These are phyloP conservation scores for Hiodon alosoides DNA, from an alignment of 2,113 vertebrate genomes.

Conservation along the genomic window DNA sequence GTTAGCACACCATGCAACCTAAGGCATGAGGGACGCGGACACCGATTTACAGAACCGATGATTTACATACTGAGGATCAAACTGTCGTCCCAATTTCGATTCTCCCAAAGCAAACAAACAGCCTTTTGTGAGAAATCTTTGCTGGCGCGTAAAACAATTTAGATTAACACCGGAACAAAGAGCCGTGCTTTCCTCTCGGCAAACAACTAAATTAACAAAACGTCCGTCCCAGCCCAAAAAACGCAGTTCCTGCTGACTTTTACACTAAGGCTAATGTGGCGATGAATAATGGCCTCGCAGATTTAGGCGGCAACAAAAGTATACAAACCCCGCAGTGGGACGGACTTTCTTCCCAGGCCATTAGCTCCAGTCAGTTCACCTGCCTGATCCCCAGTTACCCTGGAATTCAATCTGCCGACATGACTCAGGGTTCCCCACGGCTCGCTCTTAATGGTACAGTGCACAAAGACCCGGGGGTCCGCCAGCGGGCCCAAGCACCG, in stretches of 20 bases:
- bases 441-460: constrained; percentile 40
- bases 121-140: not conserved
- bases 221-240: constrained; percentile 57
- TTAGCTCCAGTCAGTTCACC: constrained; percentile 48
- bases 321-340: constrained; percentile 47
- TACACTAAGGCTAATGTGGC: constrained; percentile 58
- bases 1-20: not conserved
- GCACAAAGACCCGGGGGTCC: constrained; percentile 39
- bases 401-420: constrained; percentile 38
- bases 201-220: constrained; percentile 60
- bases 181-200: constrained; percentile 52
- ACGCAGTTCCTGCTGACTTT: constrained; percentile 65
- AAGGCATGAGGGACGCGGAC: not conserved
- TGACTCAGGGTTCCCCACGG: constrained; percentile 38
- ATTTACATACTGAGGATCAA: too few species aligned
- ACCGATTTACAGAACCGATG: too few species aligned
- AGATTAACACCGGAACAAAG: constrained; percentile 50
- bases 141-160: constrained; percentile 29
- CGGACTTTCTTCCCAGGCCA: constrained; percentile 51
- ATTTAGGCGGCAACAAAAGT: constrained; percentile 65
- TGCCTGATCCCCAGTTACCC: constrained; percentile 57
- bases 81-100: not conserved
- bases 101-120: not conserved
- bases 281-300: constrained; percentile 57
- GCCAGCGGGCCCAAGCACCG: not conserved